Evolutionary conservation across 2,888 invertebrate species (phyloP), one percentile per base, ranked within the genome.

Genomic region (Netelia fuscicornis): DNA sequence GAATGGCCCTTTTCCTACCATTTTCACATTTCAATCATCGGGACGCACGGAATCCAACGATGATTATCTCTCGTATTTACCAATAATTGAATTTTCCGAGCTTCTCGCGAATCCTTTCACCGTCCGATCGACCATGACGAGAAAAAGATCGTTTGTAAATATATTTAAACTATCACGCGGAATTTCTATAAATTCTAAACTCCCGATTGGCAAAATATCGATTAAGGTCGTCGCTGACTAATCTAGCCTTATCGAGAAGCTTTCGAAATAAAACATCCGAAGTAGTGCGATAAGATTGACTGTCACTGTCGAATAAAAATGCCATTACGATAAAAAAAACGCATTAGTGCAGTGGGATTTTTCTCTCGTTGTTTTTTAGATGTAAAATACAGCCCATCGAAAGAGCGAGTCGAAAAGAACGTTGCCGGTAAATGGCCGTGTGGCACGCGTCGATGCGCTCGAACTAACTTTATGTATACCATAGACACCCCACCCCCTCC

Each of bases 371-470:
- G n/a, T 13, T 76, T 42, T 67, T 11, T 56, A 13, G 17, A 72
- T 52, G 65, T 30, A 60, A 62, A 77, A 64, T 52, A 44, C 48
- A 48, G 13, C 20, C 52, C 37, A 8, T 37, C 37, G 37, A 11
- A 56, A 23, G 56, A 48, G 58, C 25, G 58, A 60, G 54, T 37
- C 71, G 62, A 77, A 56, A 30, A 77, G 77, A 64, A 62, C 58
- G 58, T 37, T 65, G n/a, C 42, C 17, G 48, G 77, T 64, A 77
- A 77, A 82, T 72, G 68, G 68, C 64, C 37, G 52, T 58, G 58
- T 72, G 80, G 64, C 76, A 76, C 84, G 80, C 71, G 71, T 84
- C 84, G 67, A 76, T 80, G 76, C 80, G 37, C 71, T 68, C 60
- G 54, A 76, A 76, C 71, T 44, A 72, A 80, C 62, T 70, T 80